phyloP scores from a whole-genome alignment of 1,140 invertebrate species.

The Caenorhabditis latens region DNA sequence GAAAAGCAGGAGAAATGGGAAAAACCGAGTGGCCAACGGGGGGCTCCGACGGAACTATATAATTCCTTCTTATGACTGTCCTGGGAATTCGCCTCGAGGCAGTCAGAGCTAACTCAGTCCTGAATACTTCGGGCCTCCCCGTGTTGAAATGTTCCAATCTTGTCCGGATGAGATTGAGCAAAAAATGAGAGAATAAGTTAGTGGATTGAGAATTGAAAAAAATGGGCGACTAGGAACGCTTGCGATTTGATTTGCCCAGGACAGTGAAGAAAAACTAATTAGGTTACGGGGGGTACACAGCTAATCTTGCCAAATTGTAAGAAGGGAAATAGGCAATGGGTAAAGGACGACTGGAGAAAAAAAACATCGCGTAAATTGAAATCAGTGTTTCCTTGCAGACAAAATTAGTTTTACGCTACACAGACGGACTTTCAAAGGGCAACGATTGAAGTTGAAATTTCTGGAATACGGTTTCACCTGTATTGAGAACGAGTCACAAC shows the following conservation, averaged over 20 bases:
- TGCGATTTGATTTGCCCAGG: conserved; percentile 50
- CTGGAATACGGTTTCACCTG: too few species aligned
- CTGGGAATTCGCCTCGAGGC: conserved; percentile 48
- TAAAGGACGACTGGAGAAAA: neutral
- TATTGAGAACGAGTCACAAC: neutral
- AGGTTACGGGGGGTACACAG: conserved; percentile 26
- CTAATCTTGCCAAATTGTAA: conserved; percentile 46
- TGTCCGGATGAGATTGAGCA: neutral
- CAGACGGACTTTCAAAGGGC: too few species aligned
- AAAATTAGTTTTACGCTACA: neutral
- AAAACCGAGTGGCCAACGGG: neutral
- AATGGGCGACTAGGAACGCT: conserved; percentile 4
- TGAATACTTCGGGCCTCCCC: neutral
- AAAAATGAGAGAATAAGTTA: conserved; percentile 29
- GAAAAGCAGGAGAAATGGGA: conserved; percentile 25
- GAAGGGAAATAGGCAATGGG: neutral
- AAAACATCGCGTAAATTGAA: conserved; percentile 3
- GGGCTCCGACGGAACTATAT: conserved; percentile 54
- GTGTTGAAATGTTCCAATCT: conserved; percentile 49
- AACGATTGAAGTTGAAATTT: too few species aligned
- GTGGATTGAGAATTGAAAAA: conserved; percentile 2
- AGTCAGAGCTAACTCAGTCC: conserved; percentile 32
- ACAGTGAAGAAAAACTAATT: conserved; percentile 53
- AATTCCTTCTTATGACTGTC: conserved; percentile 56
- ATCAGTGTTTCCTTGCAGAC: neutral